phyloP scores from a whole-genome alignment of 2,888 invertebrate genomes.

The Clistopyga incitator region DNA sequence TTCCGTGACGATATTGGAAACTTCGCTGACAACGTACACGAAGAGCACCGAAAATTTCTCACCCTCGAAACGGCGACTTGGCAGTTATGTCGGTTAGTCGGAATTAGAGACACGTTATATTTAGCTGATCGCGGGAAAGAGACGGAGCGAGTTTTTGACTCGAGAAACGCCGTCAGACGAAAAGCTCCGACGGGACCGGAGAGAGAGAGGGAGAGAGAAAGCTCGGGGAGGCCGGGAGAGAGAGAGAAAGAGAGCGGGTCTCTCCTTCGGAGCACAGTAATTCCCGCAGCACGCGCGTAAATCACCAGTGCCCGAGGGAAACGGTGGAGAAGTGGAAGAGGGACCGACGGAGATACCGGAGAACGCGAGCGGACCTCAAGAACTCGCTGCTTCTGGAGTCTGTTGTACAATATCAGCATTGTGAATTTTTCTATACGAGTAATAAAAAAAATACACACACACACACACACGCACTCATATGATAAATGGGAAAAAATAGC shows the following conservation, averaged over 20 bases:
- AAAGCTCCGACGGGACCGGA: slow-evolving; percentile 9
- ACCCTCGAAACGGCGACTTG: slow-evolving; percentile 61
- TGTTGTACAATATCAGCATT: slow-evolving; percentile 1
- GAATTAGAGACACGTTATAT: slow-evolving; percentile 67
- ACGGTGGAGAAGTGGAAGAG: slow-evolving; percentile 48
- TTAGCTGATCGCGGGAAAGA: slow-evolving; percentile 60
- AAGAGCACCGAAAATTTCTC: slow-evolving; percentile 33
- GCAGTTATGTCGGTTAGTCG: slow-evolving; percentile 65
- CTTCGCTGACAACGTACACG: slow-evolving; percentile 4
- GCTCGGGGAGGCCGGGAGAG: slow-evolving; percentile 3
- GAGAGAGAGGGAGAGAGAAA: slow-evolving; percentile 50
- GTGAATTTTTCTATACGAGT: background rate
- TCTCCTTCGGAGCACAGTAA: slow-evolving; percentile 56
- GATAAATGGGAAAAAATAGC: slow-evolving; percentile 15
- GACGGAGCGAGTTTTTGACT: slow-evolving; percentile 30
- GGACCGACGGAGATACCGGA: slow-evolving; percentile 70
- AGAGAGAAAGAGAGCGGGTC: slow-evolving; percentile 49
- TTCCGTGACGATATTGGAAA: background rate
- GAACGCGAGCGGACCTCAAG: slow-evolving; percentile 68
- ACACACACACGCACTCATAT: background rate
- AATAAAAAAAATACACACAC: too few species aligned
- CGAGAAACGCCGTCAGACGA: slow-evolving; percentile 57
- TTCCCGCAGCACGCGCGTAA: slow-evolving; percentile 65
- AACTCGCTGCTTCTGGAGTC: slow-evolving; percentile 8
- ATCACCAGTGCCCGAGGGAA: slow-evolving; percentile 63